A percentile compares a stretch with the other conserved stretches of the same genome.
These are phyloP conservation scores for Apotomis turbidana DNA, from an alignment of 2,888 invertebrate genomes.

Conservation along the genomic window DNA sequence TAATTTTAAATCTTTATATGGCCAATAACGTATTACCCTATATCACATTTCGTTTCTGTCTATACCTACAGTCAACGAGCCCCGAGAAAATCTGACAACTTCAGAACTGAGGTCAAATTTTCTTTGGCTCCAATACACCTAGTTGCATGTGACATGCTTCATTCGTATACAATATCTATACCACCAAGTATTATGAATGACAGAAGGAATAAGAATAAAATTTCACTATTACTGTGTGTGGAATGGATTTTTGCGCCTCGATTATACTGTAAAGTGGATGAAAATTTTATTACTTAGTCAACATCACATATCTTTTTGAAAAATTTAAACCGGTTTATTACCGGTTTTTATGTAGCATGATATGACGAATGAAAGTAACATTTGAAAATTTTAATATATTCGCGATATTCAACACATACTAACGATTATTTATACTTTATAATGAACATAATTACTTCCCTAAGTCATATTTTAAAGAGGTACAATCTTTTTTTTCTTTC, in stretches of 20 bases:
- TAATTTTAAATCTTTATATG: slow-evolving; percentile 30
- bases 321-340: not conserved
- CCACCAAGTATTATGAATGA: slow-evolving; percentile 12
- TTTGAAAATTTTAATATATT: too few relatives aligned
- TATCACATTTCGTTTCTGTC: slow-evolving; percentile 39
- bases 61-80: slow-evolving; percentile 25
- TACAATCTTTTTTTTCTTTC: too few relatives aligned
- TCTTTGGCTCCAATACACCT: slow-evolving; percentile 15
- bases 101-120: not conserved
- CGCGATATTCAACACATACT: not conserved
- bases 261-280: too few relatives aligned
- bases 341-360: not conserved
- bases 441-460: too few relatives aligned
- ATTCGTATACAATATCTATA: slow-evolving; percentile 18
- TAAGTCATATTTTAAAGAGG: too few relatives aligned
- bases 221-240: not conserved
- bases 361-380: too few relatives aligned
- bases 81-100: slow-evolving; percentile 25
- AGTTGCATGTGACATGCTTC: slow-evolving; percentile 20
- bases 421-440: not conserved
- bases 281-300: too few relatives aligned
- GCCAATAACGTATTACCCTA: slow-evolving; percentile 38
- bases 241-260: slow-evolving; percentile 15
- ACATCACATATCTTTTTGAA: too few relatives aligned
- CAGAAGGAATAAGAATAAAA: slow-evolving; percentile 29